Evolutionary conservation across 2,888 invertebrate species (phyloP).

Genomic region (Harpagoxenus sublaevis): DNA sequence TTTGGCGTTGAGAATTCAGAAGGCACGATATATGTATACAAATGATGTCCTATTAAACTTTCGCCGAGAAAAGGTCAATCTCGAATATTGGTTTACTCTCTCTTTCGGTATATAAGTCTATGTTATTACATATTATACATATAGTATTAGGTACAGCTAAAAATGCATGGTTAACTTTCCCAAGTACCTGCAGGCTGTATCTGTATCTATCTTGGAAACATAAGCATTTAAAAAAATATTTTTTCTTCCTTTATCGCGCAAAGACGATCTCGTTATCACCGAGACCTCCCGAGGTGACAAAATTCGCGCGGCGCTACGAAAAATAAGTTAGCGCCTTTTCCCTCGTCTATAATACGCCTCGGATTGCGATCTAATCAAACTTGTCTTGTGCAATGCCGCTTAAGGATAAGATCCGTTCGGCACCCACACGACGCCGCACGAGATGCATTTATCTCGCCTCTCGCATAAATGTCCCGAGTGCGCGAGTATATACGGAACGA

Average conservation of each 20-base stretch:
- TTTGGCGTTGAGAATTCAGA: constrained; percentile 1
- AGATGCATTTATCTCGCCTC: constrained; percentile 47
- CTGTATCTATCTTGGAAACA: not conserved
- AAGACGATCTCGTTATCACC: not conserved
- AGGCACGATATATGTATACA: not conserved
- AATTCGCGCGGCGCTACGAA: not conserved
- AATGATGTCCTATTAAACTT: not conserved
- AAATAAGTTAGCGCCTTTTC: constrained; percentile 18
- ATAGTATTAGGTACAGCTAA: not conserved
- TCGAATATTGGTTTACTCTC: not conserved
- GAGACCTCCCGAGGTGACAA: not conserved
- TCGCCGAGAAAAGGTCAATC: not conserved
- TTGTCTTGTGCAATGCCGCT: constrained; percentile 30
- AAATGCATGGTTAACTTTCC: not conserved
- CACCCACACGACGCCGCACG: constrained; percentile 36
- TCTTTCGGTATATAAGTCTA: not conserved
- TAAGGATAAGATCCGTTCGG: constrained; percentile 31
- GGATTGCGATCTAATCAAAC: constrained; percentile 26
- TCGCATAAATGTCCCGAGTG: constrained; percentile 55
- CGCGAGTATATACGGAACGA: constrained; percentile 63
- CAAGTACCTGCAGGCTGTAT: not conserved
- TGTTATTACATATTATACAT: not conserved
- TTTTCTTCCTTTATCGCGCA: not conserved
- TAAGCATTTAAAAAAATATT: not conserved
- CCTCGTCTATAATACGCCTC: not conserved